Percentiles rank a stretch among this genome's conserved stretches.
These are phyloP conservation scores for Prionailurus viverrinus DNA, from an alignment of 2,113 vertebrate genomes.

Conservation along the genomic window DNA sequence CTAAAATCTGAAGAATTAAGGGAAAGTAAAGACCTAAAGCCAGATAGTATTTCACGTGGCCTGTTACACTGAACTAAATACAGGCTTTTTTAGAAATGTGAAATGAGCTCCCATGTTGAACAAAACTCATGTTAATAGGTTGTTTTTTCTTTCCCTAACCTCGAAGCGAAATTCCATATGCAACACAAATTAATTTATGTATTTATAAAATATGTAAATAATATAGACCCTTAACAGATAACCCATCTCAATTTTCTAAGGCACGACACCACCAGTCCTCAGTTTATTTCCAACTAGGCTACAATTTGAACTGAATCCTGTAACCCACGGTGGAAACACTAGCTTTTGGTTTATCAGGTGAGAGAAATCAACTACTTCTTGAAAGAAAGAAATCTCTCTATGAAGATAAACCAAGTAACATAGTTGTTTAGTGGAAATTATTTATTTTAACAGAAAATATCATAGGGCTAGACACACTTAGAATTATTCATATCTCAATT, in stretches of 20 bases:
- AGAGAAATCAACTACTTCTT: neutral
- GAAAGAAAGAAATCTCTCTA: neutral
- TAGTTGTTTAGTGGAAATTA: neutral
- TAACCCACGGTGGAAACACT: neutral
- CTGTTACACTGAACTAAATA: neutral
- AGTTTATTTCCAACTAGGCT: neutral
- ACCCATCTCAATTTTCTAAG: neutral
- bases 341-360: neutral
- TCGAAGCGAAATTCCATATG: neutral
- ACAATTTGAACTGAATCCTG: neutral
- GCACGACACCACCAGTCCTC: neutral
- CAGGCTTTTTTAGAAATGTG: neutral
- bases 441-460: neutral
- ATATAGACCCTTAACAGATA: neutral
- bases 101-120: conserved; percentile 6
- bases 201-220: neutral
- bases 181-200: neutral
- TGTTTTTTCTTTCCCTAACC: neutral
- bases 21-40: conserved; percentile 15
- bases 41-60: neutral
- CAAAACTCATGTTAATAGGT: neutral
- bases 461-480: neutral
- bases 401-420: neutral
- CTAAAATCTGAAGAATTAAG: neutral
- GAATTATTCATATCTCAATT: neutral